A percentile compares a stretch with the other conserved stretches of the same genome.
phyloP scores from a whole-genome alignment of 2,113 vertebrate species.

The Oncorhynchus tshawytscha region DNA sequence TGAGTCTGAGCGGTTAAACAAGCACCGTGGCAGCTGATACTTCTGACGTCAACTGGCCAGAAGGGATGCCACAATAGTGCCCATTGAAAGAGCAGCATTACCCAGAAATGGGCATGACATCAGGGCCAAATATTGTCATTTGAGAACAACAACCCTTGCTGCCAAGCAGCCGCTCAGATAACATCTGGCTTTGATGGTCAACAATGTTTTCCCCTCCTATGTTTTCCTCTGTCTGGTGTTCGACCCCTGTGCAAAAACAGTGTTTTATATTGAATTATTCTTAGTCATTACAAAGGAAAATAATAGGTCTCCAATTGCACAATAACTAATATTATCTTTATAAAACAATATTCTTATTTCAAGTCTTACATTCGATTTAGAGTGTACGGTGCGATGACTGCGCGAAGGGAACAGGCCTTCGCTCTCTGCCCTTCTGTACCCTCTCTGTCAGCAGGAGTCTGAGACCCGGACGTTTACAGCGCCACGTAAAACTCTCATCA shows the following conservation, averaged over 20 bases:
- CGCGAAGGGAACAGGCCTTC: not conserved
- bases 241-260: not conserved
- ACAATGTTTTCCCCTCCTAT: constrained; percentile 13
- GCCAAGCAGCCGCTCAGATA: constrained; percentile 62
- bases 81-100: constrained; percentile 58
- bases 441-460: not conserved
- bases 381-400: not conserved
- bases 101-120: constrained; percentile 40
- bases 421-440: not conserved
- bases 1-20: constrained; percentile 14
- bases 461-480: constrained; percentile 45
- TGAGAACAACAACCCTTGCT: constrained; percentile 51
- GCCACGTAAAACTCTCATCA: constrained; percentile 32
- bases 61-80: constrained; percentile 63
- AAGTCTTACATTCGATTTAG: not conserved
- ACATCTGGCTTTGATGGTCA: constrained; percentile 59
- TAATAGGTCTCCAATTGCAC: not conserved
- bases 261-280: not conserved
- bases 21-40: constrained; percentile 60
- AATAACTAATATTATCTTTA: not conserved
- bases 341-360: not conserved
- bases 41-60: constrained; percentile 41
- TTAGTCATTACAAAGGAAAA: not conserved
- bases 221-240: not conserved
- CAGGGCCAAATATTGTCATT: constrained; percentile 67